Conservation (phyloP, 2,888 invertebrate species). For the Sarcophaga caerulescens region DNA sequence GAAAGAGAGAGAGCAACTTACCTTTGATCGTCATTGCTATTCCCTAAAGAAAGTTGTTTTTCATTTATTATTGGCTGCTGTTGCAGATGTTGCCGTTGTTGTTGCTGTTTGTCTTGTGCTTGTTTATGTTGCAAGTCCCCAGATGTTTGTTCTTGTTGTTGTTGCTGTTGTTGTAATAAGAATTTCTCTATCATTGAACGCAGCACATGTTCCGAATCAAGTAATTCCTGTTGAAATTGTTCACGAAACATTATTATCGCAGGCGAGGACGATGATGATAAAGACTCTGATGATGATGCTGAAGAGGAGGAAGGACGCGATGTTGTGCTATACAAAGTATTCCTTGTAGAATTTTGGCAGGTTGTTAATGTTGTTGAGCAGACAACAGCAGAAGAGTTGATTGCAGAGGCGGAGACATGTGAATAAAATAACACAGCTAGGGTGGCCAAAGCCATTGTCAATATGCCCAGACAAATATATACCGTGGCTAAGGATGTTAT, state of each 20-base stretch:
- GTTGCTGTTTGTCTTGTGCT: slow-evolving; percentile 22
- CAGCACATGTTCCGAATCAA: slow-evolving; percentile 74
- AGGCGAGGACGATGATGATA: slow-evolving; percentile 1
- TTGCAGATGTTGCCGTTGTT: slow-evolving; percentile 29
- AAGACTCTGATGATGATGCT: slow-evolving; percentile 37
- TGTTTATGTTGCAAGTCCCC: background rate
- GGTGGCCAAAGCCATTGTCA: slow-evolving; percentile 76
- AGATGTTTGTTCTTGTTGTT: background rate
- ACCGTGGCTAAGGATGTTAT: slow-evolving; percentile 70
- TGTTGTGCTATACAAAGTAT: slow-evolving; percentile 17
- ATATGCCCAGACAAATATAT: slow-evolving; percentile 76
- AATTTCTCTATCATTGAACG: slow-evolving; percentile 73
- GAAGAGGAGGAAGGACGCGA: slow-evolving; percentile 8
- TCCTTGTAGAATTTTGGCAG: slow-evolving; percentile 57
- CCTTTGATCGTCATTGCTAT: slow-evolving; percentile 57
- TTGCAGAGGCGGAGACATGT: slow-evolving; percentile 69
- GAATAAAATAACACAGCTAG: slow-evolving; percentile 77
- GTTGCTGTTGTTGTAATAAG: slow-evolving; percentile 69
- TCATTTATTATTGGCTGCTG: slow-evolving; percentile 31
- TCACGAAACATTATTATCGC: slow-evolving; percentile 68
- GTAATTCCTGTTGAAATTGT: slow-evolving; percentile 74
- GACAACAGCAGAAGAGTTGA: background rate
- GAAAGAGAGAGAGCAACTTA: slow-evolving; percentile 34
- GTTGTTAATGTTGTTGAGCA: slow-evolving; percentile 18
- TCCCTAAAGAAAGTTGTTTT: slow-evolving; percentile 53